Evolutionary conservation across 2,113 vertebrate species (phyloP), one percentile per base, ranked within the genome.

Genomic region (Rhynchomys soricoides): DNA sequence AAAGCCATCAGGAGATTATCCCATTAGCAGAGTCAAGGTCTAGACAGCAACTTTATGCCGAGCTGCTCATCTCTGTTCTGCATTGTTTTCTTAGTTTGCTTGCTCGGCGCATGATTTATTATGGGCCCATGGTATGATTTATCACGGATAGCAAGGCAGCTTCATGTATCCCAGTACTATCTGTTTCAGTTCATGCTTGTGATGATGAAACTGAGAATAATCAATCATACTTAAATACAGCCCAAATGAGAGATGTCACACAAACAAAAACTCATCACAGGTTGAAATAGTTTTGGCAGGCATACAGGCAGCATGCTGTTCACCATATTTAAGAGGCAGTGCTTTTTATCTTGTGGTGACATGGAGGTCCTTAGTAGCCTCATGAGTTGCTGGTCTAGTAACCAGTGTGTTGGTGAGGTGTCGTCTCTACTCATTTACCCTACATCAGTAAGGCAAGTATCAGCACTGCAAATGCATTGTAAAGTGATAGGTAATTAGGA

Each of bases 131-230:
- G 19, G 55, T 90, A 15, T 83, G 82, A 86, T 87, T 95, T 86
- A 86, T 95, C 31, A 3, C 17, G 1, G 43, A 7, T 59, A 64
- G 79, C 75, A 88, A 94, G 12, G 22, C 43, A 57, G 13, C 57
- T 90, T 75, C 68, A 86, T 34, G 57, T 37, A 70, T 92, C 89
- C 34, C 92, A 52, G n/a, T 52, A 19, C 64, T 91, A 4, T 89
- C 79, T 89, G 59, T 74, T 93, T 81, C 34, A 79, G 40, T 79
- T 96, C 78, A 70, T 94, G n/a, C 89, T 95, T 94, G 89, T 85
- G 55, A 86, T 81, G 50, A 78, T 71, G 96, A 94, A 89, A 95
- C 59, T 89, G 59, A 74, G 93, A 92, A 94, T 57, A 78, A 94
- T 93, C 45, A 73, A 93, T 95, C 91, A 83, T 24, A 19, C 45